A percentile compares a stretch with the other conserved stretches of the same genome.
These are phyloP conservation scores for Tinea semifulvella DNA, from an alignment of 2,888 invertebrate species.

Conservation along the genomic window DNA sequence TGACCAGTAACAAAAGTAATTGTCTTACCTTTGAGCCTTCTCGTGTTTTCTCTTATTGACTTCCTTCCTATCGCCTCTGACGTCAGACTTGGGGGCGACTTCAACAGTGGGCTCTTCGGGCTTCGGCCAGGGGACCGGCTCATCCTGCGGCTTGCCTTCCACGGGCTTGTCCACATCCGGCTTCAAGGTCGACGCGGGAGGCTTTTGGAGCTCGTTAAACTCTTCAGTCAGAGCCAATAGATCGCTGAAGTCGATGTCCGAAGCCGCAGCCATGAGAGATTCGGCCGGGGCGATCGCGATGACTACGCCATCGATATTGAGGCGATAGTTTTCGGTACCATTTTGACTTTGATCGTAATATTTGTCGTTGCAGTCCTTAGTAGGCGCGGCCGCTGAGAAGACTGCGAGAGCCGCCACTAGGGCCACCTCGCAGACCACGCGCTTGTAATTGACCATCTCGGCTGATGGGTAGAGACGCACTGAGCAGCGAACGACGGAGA, in stretches of 20 bases:
- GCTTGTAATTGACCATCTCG: slow-evolving; percentile 62
- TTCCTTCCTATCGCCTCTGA: slow-evolving; percentile 41
- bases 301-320: slow-evolving; percentile 75
- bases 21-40: slow-evolving; percentile 45
- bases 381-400: slow-evolving; percentile 31
- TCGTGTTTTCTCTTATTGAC: slow-evolving; percentile 41
- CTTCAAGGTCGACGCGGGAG: slow-evolving; percentile 17
- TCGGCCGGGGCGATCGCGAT: slow-evolving; percentile 72
- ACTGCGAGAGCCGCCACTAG: slow-evolving; percentile 27
- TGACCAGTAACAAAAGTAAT: slow-evolving; percentile 5
- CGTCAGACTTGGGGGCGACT: slow-evolving; percentile 22
- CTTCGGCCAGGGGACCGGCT: slow-evolving; percentile 20
- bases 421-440: slow-evolving; percentile 46
- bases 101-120: slow-evolving; percentile 18
- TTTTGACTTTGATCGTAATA: slow-evolving; percentile 81
- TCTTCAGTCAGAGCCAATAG: slow-evolving; percentile 38
- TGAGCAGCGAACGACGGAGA: slow-evolving; percentile 37
- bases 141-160: slow-evolving; percentile 19
- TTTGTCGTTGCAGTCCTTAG: slow-evolving; percentile 30
- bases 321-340: slow-evolving; percentile 76
- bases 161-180: slow-evolving; percentile 21
- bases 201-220: slow-evolving; percentile 28
- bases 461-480: slow-evolving; percentile 37
- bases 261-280: slow-evolving; percentile 63
- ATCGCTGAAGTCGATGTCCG: slow-evolving; percentile 48